Evolutionary conservation across 1,140 invertebrate species (phyloP).

Genomic region (Atta texana): DNA sequence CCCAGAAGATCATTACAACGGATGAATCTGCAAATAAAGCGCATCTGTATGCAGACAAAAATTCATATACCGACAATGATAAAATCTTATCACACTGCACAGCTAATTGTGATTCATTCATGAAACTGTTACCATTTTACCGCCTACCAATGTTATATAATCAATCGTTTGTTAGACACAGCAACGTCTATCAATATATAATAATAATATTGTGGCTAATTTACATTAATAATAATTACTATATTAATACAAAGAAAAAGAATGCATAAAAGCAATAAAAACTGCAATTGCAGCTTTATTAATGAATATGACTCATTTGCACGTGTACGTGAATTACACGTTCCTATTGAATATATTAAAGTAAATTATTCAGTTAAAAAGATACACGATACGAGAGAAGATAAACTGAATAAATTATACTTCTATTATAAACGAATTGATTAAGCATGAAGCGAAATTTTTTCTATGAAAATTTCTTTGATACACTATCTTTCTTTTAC

Average conservation of each 20-base stretch:
- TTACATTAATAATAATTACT: not conserved
- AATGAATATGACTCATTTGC: conserved; percentile 11
- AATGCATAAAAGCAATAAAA: not conserved
- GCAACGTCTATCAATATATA: not conserved
- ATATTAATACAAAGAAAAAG: not conserved
- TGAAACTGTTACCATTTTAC: not conserved
- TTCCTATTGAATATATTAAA: not conserved
- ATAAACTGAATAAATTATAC: conserved; percentile 26
- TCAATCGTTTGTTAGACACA: not conserved
- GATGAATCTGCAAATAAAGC: not conserved
- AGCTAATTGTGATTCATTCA: conserved; percentile 33
- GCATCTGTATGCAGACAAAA: not conserved
- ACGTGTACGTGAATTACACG: not conserved
- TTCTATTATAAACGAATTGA: not conserved
- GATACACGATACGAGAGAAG: not conserved
- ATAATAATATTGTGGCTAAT: not conserved
- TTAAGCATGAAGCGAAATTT: not conserved
- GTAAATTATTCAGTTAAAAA: not conserved
- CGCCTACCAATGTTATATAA: not conserved
- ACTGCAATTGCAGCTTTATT: not conserved
- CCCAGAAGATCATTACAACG: not conserved
- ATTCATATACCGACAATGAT: not conserved
- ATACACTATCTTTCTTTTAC: not conserved
- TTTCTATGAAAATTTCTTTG: not conserved
- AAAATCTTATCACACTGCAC: conserved; percentile 28